Percentiles rank a stretch among this genome's conserved stretches.
Evolutionary conservation across 2,113 vertebrate species (phyloP).

Genomic region (Paracanthobrama guichenoti): DNA sequence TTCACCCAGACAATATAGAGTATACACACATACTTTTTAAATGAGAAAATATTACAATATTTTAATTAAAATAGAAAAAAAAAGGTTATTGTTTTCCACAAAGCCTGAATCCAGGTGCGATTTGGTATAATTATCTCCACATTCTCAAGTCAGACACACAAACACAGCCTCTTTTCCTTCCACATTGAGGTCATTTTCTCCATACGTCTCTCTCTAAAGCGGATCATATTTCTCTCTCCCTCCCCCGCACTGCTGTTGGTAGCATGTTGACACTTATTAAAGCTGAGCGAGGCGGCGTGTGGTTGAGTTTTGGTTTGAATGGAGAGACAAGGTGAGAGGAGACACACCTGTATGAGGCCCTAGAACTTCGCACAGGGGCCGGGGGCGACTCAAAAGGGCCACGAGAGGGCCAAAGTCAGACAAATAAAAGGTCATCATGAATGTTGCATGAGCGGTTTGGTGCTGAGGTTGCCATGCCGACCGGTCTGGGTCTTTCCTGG

Average conservation of each 20-base stretch:
- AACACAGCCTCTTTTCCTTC: constrained; percentile 8
- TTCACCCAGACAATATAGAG: no score
- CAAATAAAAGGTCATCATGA: constrained; percentile 77
- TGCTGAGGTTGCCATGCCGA: constrained; percentile 74
- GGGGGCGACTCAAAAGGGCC: not conserved
- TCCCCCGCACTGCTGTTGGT: constrained; percentile 27
- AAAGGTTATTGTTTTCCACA: constrained; percentile 52
- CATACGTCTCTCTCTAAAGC: constrained; percentile 38
- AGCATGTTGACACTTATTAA: not conserved
- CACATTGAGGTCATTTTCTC: constrained; percentile 45
- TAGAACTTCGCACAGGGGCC: not conserved
- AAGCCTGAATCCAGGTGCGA: constrained; percentile 52
- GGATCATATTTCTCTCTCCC: constrained; percentile 36
- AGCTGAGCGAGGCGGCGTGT: constrained; percentile 51
- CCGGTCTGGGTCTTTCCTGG: constrained; percentile 56
- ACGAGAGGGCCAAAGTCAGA: constrained; percentile 40
- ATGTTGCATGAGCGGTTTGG: constrained; percentile 79
- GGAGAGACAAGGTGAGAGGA: constrained; percentile 8
- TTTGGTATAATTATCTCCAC: constrained; percentile 37
- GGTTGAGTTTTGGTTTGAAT: not conserved
- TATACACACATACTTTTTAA: no score
- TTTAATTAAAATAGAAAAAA: not conserved
- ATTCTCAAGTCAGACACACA: constrained; percentile 30
- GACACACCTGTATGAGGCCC: constrained; percentile 48
- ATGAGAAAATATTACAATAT: no score